phyloP scores from a whole-genome alignment of 2,888 invertebrate species.

The Athalia cordata region DNA sequence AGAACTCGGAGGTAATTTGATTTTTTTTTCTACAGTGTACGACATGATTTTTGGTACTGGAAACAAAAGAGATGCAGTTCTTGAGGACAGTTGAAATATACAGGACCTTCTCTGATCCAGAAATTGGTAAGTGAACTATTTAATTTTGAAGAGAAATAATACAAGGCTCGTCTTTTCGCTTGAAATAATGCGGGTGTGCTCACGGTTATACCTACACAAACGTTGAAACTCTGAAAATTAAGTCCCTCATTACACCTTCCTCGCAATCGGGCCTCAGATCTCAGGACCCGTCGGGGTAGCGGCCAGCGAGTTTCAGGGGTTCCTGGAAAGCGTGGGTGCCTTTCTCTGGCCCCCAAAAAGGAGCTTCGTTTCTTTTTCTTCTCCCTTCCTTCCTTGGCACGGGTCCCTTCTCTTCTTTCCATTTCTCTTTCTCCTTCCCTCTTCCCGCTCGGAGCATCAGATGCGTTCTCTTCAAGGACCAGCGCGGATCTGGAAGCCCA shows the following conservation, averaged over 20 bases:
- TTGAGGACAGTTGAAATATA: too few species aligned
- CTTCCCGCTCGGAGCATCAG: background rate
- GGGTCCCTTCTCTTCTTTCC: background rate
- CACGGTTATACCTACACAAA: background rate
- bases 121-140: too few species aligned
- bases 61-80: too few species aligned
- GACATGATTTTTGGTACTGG: too few species aligned
- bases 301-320: conserved; percentile 47
- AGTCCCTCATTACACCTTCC: conserved; percentile 71
- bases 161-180: too few species aligned
- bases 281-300: background rate
- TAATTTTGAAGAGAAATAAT: too few species aligned
- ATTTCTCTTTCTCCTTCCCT: conserved; percentile 3
- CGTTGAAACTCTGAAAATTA: conserved; percentile 72
- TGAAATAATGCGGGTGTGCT: too few species aligned
- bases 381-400: background rate
- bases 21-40: too few species aligned
- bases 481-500: conserved; percentile 27
- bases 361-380: background rate
- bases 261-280: conserved; percentile 57
- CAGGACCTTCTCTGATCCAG: too few species aligned
- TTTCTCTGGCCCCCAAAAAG: conserved; percentile 45
- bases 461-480: too few species aligned
- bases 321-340: conserved; percentile 70
- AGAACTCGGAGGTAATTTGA: too few species aligned